Evolutionary conservation across 2,113 vertebrate species (phyloP), one percentile per base, ranked within the genome.

Genomic region (Cisticola juncidis): DNA sequence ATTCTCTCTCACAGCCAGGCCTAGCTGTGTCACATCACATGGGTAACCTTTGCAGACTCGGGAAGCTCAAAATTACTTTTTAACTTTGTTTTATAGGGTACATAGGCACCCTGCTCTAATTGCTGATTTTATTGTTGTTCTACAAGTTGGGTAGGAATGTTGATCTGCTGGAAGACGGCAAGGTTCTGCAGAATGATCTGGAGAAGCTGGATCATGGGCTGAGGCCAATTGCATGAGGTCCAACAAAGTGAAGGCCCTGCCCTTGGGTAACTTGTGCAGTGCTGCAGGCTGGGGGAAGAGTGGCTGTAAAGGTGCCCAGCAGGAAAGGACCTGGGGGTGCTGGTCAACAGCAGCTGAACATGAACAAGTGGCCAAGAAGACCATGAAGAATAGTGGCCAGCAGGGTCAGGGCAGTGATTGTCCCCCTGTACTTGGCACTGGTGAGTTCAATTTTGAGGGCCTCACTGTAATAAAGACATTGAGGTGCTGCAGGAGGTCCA

Each of bases 401-500:
- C 60, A 81, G 24, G 31, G 14, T 13, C 28, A 81, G 28, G 45
- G 24, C 9, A 74, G 33, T 21, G 60, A 81, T 25, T 51, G 17
- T n/a, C 33, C 4, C 45, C 7, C 26, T 66, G 22, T 44, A 5
- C 38, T 66, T 4, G 2, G 45, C 38, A 45, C 19, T 38, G 53
- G 19, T 8, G 15, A 51, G 6, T 6, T 23, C 45, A 38, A 28
- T 60, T 66, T 66, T 45, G 28, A n/a, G 28, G 8, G 4, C 13
- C 24, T 74, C 69, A 29, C 28, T n/a, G 18, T 42, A 42, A 22
- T 11, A 29, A 66, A 29, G 29, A 73, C 20, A 66, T 2, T 44
- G 45, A 60, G 19, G 9, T 38, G 15, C 33, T 58, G 24, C 19
- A 73, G 19, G 0, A 0, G 5, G 12, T 73, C 45, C 28, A 38